phyloP scores from a whole-genome alignment of 2,888 invertebrate genomes.

The Pinctada fucata region DNA sequence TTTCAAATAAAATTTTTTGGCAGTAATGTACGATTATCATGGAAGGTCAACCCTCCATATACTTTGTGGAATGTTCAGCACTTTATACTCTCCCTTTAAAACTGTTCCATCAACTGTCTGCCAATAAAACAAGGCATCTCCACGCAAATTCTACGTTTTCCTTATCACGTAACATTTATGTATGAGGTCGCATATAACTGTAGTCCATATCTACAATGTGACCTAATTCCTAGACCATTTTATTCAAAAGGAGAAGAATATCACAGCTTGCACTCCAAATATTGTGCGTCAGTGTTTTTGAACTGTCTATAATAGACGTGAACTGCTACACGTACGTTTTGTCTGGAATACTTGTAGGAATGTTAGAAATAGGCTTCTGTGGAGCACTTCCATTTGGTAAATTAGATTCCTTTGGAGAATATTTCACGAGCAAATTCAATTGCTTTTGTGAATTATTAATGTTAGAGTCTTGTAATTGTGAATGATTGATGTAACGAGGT shows the following conservation, averaged over 20 bases:
- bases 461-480: conserved; percentile 22
- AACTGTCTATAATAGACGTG: no score
- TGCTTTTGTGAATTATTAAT: conserved; percentile 47
- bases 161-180: no score
- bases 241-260: conserved; percentile 9
- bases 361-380: conserved; percentile 35
- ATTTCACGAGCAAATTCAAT: conserved; percentile 54
- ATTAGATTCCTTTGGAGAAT: conserved; percentile 54
- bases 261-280: conserved; percentile 1
- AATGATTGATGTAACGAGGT: conserved; percentile 41
- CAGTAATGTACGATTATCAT: neutral
- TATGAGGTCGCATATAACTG: no score
- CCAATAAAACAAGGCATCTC: no score
- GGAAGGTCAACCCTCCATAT: neutral
- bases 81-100: neutral
- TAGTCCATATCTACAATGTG: no score
- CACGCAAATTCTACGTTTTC: no score
- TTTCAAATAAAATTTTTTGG: neutral
- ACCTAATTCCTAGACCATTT: neutral
- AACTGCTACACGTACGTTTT: conserved; percentile 36
- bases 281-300: neutral
- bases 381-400: conserved; percentile 58
- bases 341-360: conserved; percentile 30
- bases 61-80: neutral
- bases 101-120: no score